Percentiles rank a stretch among this genome's conserved stretches.
Evolutionary conservation across 2,113 vertebrate species (phyloP).

Genomic region (Electrona antarctica): DNA sequence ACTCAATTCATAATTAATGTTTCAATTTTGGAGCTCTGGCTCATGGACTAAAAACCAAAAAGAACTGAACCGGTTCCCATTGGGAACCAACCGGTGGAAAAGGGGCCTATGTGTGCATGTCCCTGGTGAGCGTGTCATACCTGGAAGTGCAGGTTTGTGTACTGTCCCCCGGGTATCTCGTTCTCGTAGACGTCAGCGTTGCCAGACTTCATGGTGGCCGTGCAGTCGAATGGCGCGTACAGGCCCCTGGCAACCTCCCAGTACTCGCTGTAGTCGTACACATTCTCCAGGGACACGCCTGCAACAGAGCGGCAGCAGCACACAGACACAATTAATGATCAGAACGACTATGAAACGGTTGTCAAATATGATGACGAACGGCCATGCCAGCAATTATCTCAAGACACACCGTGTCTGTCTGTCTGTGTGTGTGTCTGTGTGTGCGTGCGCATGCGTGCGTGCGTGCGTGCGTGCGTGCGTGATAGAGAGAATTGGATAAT

Average conservation of each 20-base stretch:
- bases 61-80: too few relatives aligned
- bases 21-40: too few relatives aligned
- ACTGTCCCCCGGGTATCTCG: constrained; percentile 97
- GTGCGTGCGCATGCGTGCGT: background rate
- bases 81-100: too few relatives aligned
- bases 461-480: background rate
- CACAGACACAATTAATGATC: background rate
- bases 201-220: constrained; percentile 98
- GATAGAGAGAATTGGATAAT: background rate
- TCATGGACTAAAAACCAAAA: too few relatives aligned
- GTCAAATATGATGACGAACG: too few relatives aligned
- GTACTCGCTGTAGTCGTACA: constrained; percentile 96
- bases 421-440: too few relatives aligned
- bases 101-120: too few relatives aligned
- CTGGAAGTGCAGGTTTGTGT: constrained; percentile 99
- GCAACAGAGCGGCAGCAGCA: constrained; percentile 9
- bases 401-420: too few relatives aligned
- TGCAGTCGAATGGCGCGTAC: constrained; percentile 96
- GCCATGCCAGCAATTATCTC: too few relatives aligned
- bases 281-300: constrained; percentile 89
- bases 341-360: too few relatives aligned
- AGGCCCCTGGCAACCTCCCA: constrained; percentile 93
- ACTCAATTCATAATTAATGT: too few relatives aligned
- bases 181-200: constrained; percentile 97
- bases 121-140: constrained; percentile 22